A percentile compares a stretch with the other conserved stretches of the same genome.
Conservation (phyloP, 2,797 vertebrate species). For the Pangasius sanitwongsei region DNA sequence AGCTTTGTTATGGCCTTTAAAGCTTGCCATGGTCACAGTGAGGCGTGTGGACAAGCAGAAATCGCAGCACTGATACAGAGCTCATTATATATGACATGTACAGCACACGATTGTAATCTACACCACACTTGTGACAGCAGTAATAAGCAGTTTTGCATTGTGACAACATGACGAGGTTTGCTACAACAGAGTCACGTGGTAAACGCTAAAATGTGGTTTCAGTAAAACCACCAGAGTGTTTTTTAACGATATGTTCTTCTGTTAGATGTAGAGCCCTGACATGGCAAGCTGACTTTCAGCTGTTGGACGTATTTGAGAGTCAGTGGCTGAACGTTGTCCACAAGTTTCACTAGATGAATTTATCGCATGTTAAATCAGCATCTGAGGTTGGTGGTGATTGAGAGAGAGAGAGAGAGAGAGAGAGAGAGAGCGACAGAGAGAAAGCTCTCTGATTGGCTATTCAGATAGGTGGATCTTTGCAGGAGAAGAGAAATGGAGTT, state of each 20-base stretch:
- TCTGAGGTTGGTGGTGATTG: not conserved
- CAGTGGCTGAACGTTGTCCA: not conserved
- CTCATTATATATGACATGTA: constrained; percentile 14
- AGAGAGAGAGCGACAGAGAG: not conserved
- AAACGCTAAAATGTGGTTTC: constrained; percentile 6
- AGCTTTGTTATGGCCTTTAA: constrained; percentile 25
- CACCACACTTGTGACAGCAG: not conserved
- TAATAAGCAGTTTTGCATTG: constrained; percentile 11
- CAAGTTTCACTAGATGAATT: not conserved
- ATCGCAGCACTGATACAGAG: not conserved
- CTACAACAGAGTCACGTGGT: not conserved
- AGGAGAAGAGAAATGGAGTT: not conserved
- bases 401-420: not conserved
- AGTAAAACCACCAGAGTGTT: constrained; percentile 50
- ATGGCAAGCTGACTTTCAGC: not conserved
- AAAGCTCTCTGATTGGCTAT: not conserved
- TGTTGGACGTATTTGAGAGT: not conserved
- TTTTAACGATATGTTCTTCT: constrained; percentile 62
- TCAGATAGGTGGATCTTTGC: too few relatives aligned
- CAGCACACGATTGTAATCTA: not conserved
- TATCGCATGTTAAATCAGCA: not conserved
- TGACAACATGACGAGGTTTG: constrained; percentile 1
- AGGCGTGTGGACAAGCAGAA: not conserved
- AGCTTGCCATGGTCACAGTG: constrained; percentile 3
- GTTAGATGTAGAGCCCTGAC: constrained; percentile 32